phyloP scores from a whole-genome alignment of 2,797 vertebrate genomes.

The Danio jaintianensis region DNA sequence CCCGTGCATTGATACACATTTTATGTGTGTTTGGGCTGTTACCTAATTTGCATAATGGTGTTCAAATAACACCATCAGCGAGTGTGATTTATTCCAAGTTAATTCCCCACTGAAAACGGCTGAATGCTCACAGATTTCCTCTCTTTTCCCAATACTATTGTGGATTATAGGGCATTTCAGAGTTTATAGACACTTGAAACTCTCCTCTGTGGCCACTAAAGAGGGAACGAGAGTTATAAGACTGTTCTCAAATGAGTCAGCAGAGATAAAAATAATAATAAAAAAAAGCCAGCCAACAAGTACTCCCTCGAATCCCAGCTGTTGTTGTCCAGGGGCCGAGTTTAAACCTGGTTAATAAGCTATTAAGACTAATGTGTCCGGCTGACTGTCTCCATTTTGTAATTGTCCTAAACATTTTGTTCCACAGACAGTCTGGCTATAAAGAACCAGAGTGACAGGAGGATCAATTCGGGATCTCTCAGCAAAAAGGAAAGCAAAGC shows the following conservation, averaged over 20 bases:
- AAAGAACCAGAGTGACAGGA: constrained; percentile 11
- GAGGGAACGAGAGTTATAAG: constrained; percentile 36
- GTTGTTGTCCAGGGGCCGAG: background rate
- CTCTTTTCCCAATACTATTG: constrained; percentile 12
- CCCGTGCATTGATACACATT: background rate
- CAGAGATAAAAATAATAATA: constrained; percentile 29
- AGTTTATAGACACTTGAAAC: constrained; percentile 54
- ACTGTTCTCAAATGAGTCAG: constrained; percentile 49
- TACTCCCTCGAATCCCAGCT: constrained; percentile 20
- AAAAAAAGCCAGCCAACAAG: background rate
- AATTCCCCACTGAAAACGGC: constrained; percentile 8
- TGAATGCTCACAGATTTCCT: constrained; percentile 24
- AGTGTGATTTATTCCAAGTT: background rate
- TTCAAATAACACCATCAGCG: constrained; percentile 3
- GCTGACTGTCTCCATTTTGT: constrained; percentile 28
- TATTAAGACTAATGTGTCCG: constrained; percentile 37
- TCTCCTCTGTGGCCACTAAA: constrained; percentile 62
- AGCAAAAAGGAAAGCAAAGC: constrained; percentile 4
- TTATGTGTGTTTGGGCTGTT: background rate
- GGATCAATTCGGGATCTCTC: constrained; percentile 12
- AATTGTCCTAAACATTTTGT: constrained; percentile 10
- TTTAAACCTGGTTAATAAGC: constrained; percentile 29
- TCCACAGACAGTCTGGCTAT: constrained; percentile 8
- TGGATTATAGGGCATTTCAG: constrained; percentile 29
- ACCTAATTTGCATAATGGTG: constrained; percentile 20